Evolutionary conservation across 2,113 vertebrate genomes (phyloP).

Genomic region (Pomatorhinus ruficollis): DNA sequence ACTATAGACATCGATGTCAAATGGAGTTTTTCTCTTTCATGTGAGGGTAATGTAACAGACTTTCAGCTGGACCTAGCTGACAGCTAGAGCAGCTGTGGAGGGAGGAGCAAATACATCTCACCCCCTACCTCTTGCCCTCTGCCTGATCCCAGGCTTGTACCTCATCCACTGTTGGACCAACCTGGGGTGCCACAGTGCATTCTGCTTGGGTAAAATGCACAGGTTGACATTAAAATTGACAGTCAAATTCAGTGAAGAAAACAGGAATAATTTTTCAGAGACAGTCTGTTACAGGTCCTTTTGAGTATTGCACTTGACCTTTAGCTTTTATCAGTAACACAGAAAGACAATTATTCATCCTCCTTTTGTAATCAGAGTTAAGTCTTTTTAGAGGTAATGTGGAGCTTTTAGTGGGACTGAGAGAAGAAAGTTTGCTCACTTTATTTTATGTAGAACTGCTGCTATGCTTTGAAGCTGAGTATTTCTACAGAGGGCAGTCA

Average conservation of each 20-base stretch:
- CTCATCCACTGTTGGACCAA: not conserved
- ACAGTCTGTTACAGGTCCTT: not conserved
- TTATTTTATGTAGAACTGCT: not conserved
- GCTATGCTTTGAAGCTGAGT: not conserved
- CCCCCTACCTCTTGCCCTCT: not conserved
- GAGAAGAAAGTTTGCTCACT: not conserved
- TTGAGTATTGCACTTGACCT: not conserved
- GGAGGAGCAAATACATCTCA: not conserved
- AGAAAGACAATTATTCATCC: not conserved
- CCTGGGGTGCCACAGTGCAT: not conserved
- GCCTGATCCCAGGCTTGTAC: not conserved
- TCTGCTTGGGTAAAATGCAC: not conserved
- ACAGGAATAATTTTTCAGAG: not conserved
- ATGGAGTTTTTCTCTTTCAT: not conserved
- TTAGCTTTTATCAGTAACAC: not conserved
- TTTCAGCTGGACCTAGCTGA: not conserved
- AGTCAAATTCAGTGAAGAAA: not conserved
- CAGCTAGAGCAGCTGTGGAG: not conserved
- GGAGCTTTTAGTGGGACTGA: not conserved
- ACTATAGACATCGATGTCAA: not conserved
- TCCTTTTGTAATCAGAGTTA: not conserved
- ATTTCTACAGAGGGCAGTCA: not conserved
- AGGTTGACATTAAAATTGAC: not conserved
- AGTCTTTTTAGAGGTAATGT: not conserved
- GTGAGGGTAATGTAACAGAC: accelerated